Percentiles rank a stretch among this genome's conserved stretches.
phyloP scores from a whole-genome alignment of 2,888 invertebrate species.

The Mactromeris polynyma region DNA sequence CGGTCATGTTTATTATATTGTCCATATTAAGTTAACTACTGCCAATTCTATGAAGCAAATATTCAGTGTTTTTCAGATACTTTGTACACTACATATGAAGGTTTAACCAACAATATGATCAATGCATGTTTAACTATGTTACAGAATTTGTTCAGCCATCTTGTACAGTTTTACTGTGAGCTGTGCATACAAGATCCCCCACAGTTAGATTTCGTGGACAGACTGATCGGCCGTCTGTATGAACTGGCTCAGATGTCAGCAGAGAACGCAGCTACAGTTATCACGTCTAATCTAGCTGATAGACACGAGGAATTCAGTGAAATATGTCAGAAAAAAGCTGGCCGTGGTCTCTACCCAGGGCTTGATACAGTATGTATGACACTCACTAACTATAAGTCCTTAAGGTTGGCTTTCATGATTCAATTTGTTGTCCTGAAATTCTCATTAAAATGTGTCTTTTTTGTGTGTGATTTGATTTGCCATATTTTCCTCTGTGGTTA shows the following conservation, averaged over 20 bases:
- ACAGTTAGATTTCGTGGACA: constrained; percentile 81
- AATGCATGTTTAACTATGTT: no score
- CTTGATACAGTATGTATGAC: constrained; percentile 78
- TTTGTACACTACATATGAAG: no score
- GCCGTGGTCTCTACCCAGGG: constrained; percentile 87
- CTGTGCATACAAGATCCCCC: constrained; percentile 87
- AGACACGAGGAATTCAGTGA: constrained; percentile 75
- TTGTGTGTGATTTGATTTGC: no score
- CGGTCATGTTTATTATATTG: no score
- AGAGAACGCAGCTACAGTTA: constrained; percentile 90
- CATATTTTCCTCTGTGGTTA: no score
- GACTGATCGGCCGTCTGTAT: constrained; percentile 88
- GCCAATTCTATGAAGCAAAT: no score
- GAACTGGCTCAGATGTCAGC: constrained; percentile 92
- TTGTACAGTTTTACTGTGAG: constrained; percentile 93
- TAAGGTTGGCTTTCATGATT: no score
- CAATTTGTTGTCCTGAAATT: no score
- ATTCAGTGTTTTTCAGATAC: no score
- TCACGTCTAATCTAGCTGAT: constrained; percentile 69
- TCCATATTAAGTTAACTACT: no score
- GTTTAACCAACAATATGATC: no score
- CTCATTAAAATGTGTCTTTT: no score
- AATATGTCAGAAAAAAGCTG: constrained; percentile 75
- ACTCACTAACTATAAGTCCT: background rate
- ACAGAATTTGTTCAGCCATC: constrained; percentile 91